phyloP scores from a whole-genome alignment of 2,797 vertebrate species.

The Artibeus jamaicensis region DNA sequence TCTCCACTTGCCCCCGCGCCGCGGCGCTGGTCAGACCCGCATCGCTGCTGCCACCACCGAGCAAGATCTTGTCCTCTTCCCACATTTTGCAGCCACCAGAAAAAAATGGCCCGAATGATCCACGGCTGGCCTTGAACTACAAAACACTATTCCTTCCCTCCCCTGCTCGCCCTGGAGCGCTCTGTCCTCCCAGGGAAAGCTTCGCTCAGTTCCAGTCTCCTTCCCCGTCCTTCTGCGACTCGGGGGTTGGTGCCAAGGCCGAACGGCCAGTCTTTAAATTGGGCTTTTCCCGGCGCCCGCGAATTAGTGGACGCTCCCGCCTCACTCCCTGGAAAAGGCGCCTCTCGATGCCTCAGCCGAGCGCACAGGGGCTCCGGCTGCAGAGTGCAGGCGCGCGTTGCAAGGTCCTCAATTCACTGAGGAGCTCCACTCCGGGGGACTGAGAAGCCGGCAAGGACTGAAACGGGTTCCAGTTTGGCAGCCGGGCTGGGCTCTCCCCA shows the following conservation, averaged over 20 bases:
- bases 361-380: background rate
- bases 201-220: background rate
- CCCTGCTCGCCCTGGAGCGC: background rate
- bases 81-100: slow-evolving; percentile 28
- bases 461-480: background rate
- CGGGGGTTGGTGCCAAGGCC: background rate
- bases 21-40: slow-evolving; percentile 69
- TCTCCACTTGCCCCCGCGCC: slow-evolving; percentile 70
- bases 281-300: background rate
- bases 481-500: background rate
- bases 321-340: background rate
- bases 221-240: background rate
- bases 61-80: slow-evolving; percentile 39
- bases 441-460: background rate
- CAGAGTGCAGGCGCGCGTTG: no score
- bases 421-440: background rate
- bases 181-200: background rate
- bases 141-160: background rate
- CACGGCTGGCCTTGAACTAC: background rate
- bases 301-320: background rate
- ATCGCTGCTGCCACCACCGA: background rate
- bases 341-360: background rate
- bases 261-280: no score
- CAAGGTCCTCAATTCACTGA: background rate
- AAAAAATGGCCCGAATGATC: background rate